Percentiles rank a stretch among this genome's conserved stretches.
phyloP scores from a whole-genome alignment of 1,140 invertebrate genomes.

The Delia radicum region DNA sequence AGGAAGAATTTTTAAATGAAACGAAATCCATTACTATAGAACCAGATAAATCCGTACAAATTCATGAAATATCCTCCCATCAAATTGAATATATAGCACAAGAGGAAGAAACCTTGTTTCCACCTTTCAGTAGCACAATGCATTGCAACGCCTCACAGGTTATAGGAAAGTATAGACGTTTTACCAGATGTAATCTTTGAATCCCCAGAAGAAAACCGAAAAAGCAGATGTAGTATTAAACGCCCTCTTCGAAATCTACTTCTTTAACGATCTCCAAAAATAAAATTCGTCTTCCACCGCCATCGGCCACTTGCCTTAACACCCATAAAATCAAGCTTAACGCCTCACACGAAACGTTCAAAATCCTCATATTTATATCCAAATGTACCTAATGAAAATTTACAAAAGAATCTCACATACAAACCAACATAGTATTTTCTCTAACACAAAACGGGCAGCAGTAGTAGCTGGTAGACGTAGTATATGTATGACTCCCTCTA shows the following conservation, averaged over 20 bases:
- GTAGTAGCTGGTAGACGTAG: neutral
- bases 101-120: neutral
- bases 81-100: neutral
- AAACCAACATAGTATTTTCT: neutral
- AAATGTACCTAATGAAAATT: slow-evolving; percentile 10
- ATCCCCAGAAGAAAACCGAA: neutral
- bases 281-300: neutral
- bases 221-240: neutral
- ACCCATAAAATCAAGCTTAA: neutral
- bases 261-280: neutral
- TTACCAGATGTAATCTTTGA: neutral
- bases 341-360: neutral
- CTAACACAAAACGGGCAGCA: neutral
- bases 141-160: neutral
- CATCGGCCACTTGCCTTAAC: neutral
- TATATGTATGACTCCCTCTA: neutral
- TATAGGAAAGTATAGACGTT: slow-evolving; percentile 29
- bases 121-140: too few relatives aligned
- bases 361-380: neutral
- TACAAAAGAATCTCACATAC: neutral
- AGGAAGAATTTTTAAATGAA: neutral
- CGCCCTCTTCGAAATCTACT: neutral
- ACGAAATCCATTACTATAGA: neutral
- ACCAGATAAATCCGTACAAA: slow-evolving; percentile 59
- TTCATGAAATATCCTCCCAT: slow-evolving; percentile 63